Evolutionary conservation across 2,797 vertebrate genomes (phyloP), one percentile per base, ranked within the genome.

Genomic region (Acanthornis magna): DNA sequence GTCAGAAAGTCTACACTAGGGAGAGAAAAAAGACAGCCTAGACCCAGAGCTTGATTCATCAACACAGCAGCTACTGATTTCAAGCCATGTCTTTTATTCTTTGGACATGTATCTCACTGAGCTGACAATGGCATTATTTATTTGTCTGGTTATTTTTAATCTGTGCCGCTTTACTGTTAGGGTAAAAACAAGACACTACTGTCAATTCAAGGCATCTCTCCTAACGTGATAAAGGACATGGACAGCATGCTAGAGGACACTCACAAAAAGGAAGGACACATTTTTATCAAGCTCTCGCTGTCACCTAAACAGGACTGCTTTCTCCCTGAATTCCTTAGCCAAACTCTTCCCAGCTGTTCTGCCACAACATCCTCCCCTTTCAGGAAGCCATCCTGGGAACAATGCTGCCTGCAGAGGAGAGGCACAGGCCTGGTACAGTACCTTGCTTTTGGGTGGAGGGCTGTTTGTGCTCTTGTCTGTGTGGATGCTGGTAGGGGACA

Each of bases 361-460:
- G 42, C 12, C 80, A 43, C 15, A 71, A 29, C 23, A 32, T 4
- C 16, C 57, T 72, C 50, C 40, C 60, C 7, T 66, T 88, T n/a
- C 53, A 86, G 38, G 53, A 51, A 80, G 42, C 12, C 29, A 73
- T 12, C 32, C 29, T 42, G 57, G 71, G 40, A 63, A 53, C 47
- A 78, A 89, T 89, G 62, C 57, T 27, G 11, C 27, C 66, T 40
- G 58, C 54, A 73, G 21, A 19, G 16, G 10, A 55, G 60, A 36
- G 30, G 32, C 54, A 54, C 36, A 78, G 55, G 78, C 26, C 15
- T 30, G 34, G 83, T 98, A 99, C 98, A 71, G 95, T 99, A 99
- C 99, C 99, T 99, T 99, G 98, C 97, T 98, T 98, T 99, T 99
- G 97, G 98, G 98, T 62, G 98, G 98, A 23, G 99, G 98, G 96